Evolutionary conservation across 2,888 invertebrate genomes (phyloP), one percentile per base, ranked within the genome.

Genomic region (Liopterus haemorrhoidalis): DNA sequence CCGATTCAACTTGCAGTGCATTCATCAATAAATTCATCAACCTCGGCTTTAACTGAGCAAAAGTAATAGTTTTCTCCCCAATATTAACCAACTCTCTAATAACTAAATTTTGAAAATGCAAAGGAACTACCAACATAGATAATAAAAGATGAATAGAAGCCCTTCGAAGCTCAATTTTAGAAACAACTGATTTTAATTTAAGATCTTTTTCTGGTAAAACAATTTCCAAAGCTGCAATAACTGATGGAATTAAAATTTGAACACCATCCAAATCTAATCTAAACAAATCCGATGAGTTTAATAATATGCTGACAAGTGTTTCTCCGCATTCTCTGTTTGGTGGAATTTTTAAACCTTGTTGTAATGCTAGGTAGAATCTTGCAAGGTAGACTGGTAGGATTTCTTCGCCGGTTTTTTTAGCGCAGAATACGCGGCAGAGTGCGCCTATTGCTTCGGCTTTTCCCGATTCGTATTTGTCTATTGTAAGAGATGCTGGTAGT

Each of bases 401-500:
- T 61, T 87, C 85, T 71, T 95, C 95, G 27, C 89, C 88, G 1
- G 93, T 91, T 68, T 91, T 92, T 70, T 94, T 94, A 0, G 95
- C 85, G 67, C 93, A 95, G 65, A 99, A 86, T 62, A 97, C 92
- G 58, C 95, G 79, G 67, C 97, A 97, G 15, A 99, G 70, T 2
- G 96, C 85, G 15, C 95, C 97, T 57, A 96, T 76, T 0, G 97
- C 96, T 69, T 94, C 93, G 0, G 97, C 96, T 47, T 91, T 79
- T 2, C 97, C 86, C 50, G 85, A 81, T 66, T 85, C 85, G 58
- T 84, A 87, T 54, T 82, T 82, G 57, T 85, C 81, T 61, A 86
- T 85, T 39, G 82, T 82, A 39, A 86, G 69, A 31, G 78, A 76
- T 9, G 79, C 68, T 2, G 84, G 79, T 31, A 86, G 70, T 50